phyloP scores from a whole-genome alignment of 2,797 vertebrate genomes.

The Hippocampus kuda region DNA sequence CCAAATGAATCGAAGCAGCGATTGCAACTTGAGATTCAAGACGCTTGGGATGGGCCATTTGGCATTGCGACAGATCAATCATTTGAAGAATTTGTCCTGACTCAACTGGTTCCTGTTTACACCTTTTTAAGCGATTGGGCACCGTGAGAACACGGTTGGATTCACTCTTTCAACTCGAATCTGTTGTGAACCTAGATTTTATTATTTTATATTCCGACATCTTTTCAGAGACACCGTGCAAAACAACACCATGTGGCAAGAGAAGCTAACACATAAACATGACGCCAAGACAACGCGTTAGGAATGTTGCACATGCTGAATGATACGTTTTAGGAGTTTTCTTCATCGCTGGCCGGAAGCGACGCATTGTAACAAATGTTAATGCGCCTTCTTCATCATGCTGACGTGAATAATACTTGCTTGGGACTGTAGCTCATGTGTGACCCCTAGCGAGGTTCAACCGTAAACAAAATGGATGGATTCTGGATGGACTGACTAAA shows the following conservation, averaged over 20 bases:
- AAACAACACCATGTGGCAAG: not conserved
- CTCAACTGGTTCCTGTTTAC: not conserved
- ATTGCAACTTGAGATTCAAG: not conserved
- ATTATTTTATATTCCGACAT: not conserved
- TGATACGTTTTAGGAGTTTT: no score
- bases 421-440: no score
- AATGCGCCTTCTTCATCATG: no score
- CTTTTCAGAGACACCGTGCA: not conserved
- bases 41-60: not conserved
- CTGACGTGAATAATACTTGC: no score
- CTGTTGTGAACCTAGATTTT: not conserved
- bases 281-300: no score
- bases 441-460: no score
- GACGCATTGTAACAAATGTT: no score
- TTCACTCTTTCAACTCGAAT: not conserved
- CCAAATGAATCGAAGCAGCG: not conserved
- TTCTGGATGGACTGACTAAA: no score
- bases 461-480: no score
- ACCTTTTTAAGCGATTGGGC: not conserved
- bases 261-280: not conserved
- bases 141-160: not conserved
- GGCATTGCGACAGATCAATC: not conserved
- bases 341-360: no score
- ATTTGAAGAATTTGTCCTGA: not conserved
- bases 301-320: no score